Conservation (phyloP, 2,888 invertebrate species). For the Aphodius granarius region DNA sequence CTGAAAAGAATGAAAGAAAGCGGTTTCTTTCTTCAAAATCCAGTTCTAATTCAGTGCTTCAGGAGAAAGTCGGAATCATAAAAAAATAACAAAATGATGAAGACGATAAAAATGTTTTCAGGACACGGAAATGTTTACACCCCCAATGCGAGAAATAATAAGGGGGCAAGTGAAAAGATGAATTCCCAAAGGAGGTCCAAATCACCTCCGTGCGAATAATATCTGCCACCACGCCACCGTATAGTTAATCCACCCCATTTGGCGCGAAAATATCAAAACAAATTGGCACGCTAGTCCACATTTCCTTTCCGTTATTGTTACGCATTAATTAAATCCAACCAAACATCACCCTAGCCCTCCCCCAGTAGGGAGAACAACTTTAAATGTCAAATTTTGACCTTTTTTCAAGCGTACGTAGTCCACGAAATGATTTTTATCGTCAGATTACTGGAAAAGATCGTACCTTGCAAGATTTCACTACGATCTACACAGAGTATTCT, state of each 20-base stretch:
- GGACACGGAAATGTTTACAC: neutral
- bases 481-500: neutral
- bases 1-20: too few relatives aligned
- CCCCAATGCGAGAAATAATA: neutral
- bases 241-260: conserved; percentile 6
- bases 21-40: too few relatives aligned
- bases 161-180: neutral
- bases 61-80: neutral
- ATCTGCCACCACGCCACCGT: neutral
- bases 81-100: neutral
- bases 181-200: neutral
- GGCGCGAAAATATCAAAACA: conserved; percentile 13
- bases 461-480: neutral
- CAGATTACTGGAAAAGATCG: neutral
- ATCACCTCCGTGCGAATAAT: neutral
- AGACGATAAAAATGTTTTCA: neutral
- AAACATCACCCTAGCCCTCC: neutral
- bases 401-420: conserved; percentile 23
- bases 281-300: conserved; percentile 1
- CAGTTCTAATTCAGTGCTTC: too few relatives aligned
- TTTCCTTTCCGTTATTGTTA: neutral
- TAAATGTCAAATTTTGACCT: conserved; percentile 40
- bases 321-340: conserved; percentile 6
- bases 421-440: neutral
- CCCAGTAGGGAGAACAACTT: conserved; percentile 7